Base-by-base conservation (phyloP, 2,113 vertebrate genomes). In the Cromileptes altivelis region DNA sequence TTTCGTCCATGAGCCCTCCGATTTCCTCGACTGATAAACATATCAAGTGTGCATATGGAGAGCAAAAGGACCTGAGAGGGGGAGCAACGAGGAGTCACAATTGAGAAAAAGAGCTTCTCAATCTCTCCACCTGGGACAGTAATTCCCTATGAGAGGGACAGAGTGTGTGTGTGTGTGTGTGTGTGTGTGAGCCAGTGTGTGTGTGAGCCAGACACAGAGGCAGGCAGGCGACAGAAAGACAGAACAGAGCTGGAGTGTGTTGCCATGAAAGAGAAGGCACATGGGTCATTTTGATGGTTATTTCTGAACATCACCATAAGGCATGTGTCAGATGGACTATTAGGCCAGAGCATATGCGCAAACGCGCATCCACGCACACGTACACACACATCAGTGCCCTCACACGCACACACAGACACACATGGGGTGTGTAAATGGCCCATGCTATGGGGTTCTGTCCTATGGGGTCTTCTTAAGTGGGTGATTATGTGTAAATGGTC, bases 401-500 rank as follows among this genome's bases (percentile, higher is more conserved):
- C 42, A 55, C 57, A 56, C 42, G 68, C 73, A 72, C 84, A 63
- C 55, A 64, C 67, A 64, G 17, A 77, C 67, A 75, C 85, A 76
- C 67, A 75, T 11, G 17, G 57, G 56, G 64, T 85, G 77, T 85
- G 75, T 65, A 91, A 91, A 90, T 90, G 92, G 86, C 67, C 87
- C 88, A 60, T 91, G 82, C 71, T 78, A 85, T 82, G 73, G 60
- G 55, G 73, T 52, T 81, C 58, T 90, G 89, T 92, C 88, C 92
- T 86, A 60, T 90, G 87, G 88, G 92, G 67, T 87, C 80, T 79
- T 88, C 80, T 87, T 86, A 90, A 93, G 92, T 87, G 89, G 90
- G 91, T 92, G 89, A 93, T 93, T 91, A 93, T 86, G 89, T 87
- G 79, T 87, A 93, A 92, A 93, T 90, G 91, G 70, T 89, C 89